Conservation (phyloP, 2,113 vertebrate genomes). For the Mirounga angustirostris region DNA sequence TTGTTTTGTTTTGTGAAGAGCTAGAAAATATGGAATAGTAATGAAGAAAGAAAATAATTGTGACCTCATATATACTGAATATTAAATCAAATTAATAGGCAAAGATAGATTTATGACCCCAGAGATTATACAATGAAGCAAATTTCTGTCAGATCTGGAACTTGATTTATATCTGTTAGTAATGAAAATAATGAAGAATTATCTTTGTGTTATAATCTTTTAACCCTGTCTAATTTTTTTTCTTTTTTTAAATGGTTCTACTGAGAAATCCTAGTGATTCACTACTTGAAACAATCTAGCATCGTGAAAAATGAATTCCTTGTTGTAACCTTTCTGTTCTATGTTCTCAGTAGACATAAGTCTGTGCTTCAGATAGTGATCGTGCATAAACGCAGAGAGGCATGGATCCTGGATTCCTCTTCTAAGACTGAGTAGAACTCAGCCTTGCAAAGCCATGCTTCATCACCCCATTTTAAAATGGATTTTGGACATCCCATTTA, state of each 20-base stretch:
- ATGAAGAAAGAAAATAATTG: constrained; percentile 2
- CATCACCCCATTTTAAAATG: neutral
- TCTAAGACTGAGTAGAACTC: neutral
- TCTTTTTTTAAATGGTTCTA: neutral
- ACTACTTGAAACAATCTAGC: constrained; percentile 10
- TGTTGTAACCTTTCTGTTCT: neutral
- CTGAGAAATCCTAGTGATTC: constrained; percentile 38
- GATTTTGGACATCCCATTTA: neutral
- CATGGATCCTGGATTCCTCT: neutral
- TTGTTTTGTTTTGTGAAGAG: constrained; percentile 23
- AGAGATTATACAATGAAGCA: neutral
- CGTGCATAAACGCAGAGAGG: neutral
- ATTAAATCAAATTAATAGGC: neutral
- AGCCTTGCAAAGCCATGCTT: neutral
- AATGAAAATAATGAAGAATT: constrained; percentile 52
- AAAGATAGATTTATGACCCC: neutral
- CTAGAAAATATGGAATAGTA: constrained; percentile 52
- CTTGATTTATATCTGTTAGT: neutral
- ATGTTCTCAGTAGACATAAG: neutral
- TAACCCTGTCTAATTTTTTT: neutral
- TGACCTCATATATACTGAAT: neutral
- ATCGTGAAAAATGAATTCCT: neutral
- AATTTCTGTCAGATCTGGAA: constrained; percentile 27
- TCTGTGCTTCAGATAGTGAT: neutral
- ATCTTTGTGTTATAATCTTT: neutral